A percentile compares a stretch with the other conserved stretches of the same genome.
phyloP scores from a whole-genome alignment of 2,888 invertebrate species.

The Leptothorax acervorum region DNA sequence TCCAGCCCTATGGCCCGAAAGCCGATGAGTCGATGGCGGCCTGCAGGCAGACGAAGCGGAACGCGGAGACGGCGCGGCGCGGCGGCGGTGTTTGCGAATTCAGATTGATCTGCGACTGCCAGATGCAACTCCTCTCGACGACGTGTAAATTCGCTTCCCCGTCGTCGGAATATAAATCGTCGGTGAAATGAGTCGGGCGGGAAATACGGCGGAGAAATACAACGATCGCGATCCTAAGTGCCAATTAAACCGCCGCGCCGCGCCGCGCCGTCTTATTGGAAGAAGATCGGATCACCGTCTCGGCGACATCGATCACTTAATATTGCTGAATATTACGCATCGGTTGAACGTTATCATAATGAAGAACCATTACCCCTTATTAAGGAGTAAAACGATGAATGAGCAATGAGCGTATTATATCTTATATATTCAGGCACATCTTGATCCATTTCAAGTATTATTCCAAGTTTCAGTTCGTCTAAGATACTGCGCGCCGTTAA shows the following conservation, averaged over 20 bases:
- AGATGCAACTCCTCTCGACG: constrained; percentile 52
- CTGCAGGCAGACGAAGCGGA: constrained; percentile 56
- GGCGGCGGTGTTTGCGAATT: constrained; percentile 68
- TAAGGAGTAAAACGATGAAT: constrained; percentile 11
- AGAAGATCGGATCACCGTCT: constrained; percentile 3
- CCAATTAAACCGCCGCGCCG: constrained; percentile 32
- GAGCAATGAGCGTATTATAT: background rate
- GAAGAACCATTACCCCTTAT: constrained; percentile 11
- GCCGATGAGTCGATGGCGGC: constrained; percentile 67
- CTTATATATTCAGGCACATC: background rate
- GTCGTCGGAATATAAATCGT: constrained; percentile 49
- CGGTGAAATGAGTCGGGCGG: constrained; percentile 43
- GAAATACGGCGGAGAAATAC: constrained; percentile 39
- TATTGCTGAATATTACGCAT: background rate
- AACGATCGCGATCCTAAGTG: constrained; percentile 29
- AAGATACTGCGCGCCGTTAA: constrained; percentile 8
- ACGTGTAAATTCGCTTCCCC: constrained; percentile 45
- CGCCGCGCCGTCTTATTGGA: background rate
- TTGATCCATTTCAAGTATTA: background rate
- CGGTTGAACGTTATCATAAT: constrained; percentile 16
- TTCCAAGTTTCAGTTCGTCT: background rate
- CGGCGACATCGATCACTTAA: background rate
- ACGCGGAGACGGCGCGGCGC: constrained; percentile 51
- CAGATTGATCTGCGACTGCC: constrained; percentile 64
- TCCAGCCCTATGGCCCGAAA: constrained; percentile 66